Evolutionary conservation across 2,888 invertebrate genomes (phyloP), one percentile per base, ranked within the genome.

Genomic region (Sacculina carcini): DNA sequence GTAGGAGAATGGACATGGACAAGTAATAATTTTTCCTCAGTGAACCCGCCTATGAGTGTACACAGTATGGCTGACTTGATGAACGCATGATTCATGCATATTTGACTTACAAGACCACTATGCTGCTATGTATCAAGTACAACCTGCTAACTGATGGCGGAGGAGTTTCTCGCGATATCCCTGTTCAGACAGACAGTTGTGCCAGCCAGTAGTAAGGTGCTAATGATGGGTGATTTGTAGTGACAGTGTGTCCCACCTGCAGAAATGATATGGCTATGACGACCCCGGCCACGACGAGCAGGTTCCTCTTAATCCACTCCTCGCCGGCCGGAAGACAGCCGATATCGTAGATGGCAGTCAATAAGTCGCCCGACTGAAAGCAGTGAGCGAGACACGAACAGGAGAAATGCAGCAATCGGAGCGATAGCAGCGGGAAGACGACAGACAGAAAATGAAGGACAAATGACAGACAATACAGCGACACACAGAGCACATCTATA

Each of bases 241-340:
- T 14, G 19, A 5, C 23, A 21, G 12, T n/a, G 28, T n/a, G 12
- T 50, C 73, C 72, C 73, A 90, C 92, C 84, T 94, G 89, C 66
- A 87, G 75, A 69, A 94, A 85, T 66, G 89, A 83, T 63, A 83
- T 75, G 66, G 80, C 77, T 66, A 92, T 82, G 63, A 80, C 79
- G 58, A 79, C 77, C 51, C 83, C 82, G 56, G 87, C 86, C 64
- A 96, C 85, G 62, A 82, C 75, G 66, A 94, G 79, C 62, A 94
- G 75, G 72, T 96, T 92, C 64, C 77, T 75, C 68, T 90, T 89
- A 62, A 90, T 76, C 94, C 92, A 94, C 64, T 84, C 83, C 66
- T 92, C 87, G 40, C 84, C 83, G 52, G 87, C 81, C 63, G 83
- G 81, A 62, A 96, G 73, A 69, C 94, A 96, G 64, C 94, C 94